Base-by-base conservation (phyloP, 2,113 vertebrate species). In the Neolamprologus sp. region DNA sequence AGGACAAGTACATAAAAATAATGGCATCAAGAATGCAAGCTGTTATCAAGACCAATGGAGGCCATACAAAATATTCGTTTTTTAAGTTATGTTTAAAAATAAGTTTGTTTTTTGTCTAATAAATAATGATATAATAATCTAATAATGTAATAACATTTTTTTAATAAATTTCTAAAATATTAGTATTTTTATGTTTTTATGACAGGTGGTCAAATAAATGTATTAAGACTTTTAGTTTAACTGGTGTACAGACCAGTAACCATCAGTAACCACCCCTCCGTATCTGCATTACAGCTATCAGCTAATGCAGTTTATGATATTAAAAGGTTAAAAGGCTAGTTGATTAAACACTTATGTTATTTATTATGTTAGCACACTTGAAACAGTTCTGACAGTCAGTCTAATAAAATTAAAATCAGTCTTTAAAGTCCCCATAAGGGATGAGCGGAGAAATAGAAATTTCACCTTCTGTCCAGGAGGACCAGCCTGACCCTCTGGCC, bases 401-500 rank as follows among this genome's bases (percentile, higher is more conserved):
- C 26, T 49, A 2, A 31, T 31, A 51, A 51, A n/a, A 31, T 51
- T 31, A 51, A 78, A 78, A 78, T 51, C 45, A n/a, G 71, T 17
- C 40, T 47, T 47, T 47, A 26, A 75, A 75, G 23, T 78, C 45
- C 26, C 10, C 71, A 78, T 13, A 78, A n/a, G 26, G 73, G 4
- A 23, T 16, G 40, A 45, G 12, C 8, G 14, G 5, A 65, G 21
- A n/a, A 31, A 78, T 8, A 49, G 28, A 84, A 51, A 68, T 58
- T 42, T 89, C 28, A 98, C 98, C 97, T 98, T 98, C 12, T 95
- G 94, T 58, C 98, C 98, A 7, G 98, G 97, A 80, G 96, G 91
- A 47, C 98, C 98, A 31, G 97, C 97, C 54, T 98, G 98, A 55
- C 98, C 98, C 42, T 92, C 21, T 1, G 98, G 97, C 12, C 98